Conservation (phyloP, 1,140 invertebrate species). For the Popillia japonica region DNA sequence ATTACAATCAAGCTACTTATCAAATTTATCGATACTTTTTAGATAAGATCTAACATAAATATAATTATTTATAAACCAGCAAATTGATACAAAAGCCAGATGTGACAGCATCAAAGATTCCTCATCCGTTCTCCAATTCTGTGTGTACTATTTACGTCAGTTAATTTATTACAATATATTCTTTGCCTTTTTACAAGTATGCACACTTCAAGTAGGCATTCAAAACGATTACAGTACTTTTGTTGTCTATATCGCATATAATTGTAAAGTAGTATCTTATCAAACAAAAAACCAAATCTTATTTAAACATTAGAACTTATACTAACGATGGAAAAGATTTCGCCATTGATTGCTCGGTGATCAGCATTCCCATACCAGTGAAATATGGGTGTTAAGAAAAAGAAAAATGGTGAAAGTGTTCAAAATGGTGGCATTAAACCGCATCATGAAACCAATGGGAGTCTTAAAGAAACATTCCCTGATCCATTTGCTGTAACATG, state of each 20-base stretch:
- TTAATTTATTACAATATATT: not conserved
- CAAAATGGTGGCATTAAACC: not conserved
- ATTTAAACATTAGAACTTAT: conserved; percentile 9
- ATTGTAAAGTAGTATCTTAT: not conserved
- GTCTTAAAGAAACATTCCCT: not conserved
- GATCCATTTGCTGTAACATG: conserved; percentile 63
- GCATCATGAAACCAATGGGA: not conserved
- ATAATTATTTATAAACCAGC: not conserved
- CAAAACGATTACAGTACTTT: not conserved
- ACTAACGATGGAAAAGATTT: not conserved
- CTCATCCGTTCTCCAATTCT: not conserved
- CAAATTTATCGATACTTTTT: not conserved
- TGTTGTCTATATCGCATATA: not conserved
- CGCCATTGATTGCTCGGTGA: not conserved
- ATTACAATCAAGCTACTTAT: not conserved
- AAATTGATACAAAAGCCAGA: not conserved
- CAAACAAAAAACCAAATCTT: conserved; percentile 3
- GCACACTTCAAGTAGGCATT: not conserved
- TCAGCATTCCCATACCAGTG: not conserved
- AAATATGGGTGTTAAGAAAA: conserved; percentile 14
- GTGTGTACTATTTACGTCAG: not conserved
- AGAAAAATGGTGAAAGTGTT: not conserved
- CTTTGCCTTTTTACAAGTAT: not conserved
- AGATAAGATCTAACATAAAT: not conserved
- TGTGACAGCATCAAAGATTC: not conserved